Percentiles rank a stretch among this genome's conserved stretches.
Conservation (phyloP, 92 coral and sea anemone genomes). For the Heteractis magnifica region DNA sequence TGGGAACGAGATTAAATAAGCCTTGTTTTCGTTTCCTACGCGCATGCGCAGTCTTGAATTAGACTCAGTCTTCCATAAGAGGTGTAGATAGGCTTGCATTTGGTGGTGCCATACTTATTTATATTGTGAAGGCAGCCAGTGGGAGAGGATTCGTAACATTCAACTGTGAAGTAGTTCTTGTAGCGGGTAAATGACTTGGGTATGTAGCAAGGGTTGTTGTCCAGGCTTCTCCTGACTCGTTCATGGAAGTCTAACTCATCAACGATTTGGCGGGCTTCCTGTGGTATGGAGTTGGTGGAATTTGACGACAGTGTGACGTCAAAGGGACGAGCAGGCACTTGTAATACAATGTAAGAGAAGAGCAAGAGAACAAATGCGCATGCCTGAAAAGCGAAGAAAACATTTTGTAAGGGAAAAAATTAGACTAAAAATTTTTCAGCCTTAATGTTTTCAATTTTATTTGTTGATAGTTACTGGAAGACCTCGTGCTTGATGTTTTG, state of each 20-base stretch:
- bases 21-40: neutral
- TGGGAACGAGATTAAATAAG: neutral
- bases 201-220: slow-evolving; percentile 7
- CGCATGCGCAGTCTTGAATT: slow-evolving; percentile 27
- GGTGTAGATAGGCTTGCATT: slow-evolving; percentile 9
- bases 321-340: slow-evolving; percentile 28
- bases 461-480: too few relatives aligned
- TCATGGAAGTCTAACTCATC: neutral
- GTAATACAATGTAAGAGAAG: neutral
- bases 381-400: slow-evolving; percentile 18
- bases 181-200: neutral
- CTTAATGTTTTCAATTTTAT: neutral
- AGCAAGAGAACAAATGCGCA: slow-evolving; percentile 10
- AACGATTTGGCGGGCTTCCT: neutral
- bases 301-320: neutral
- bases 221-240: slow-evolving; percentile 19
- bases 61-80: neutral
- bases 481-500: too few relatives aligned
- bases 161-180: slow-evolving; percentile 4
- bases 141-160: neutral
- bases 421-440: neutral
- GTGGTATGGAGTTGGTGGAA: slow-evolving; percentile 4
- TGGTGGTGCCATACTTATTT: neutral
- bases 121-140: neutral
- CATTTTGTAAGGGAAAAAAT: neutral